Conservation (phyloP, 2,113 vertebrate species). For the Zeus faber region DNA sequence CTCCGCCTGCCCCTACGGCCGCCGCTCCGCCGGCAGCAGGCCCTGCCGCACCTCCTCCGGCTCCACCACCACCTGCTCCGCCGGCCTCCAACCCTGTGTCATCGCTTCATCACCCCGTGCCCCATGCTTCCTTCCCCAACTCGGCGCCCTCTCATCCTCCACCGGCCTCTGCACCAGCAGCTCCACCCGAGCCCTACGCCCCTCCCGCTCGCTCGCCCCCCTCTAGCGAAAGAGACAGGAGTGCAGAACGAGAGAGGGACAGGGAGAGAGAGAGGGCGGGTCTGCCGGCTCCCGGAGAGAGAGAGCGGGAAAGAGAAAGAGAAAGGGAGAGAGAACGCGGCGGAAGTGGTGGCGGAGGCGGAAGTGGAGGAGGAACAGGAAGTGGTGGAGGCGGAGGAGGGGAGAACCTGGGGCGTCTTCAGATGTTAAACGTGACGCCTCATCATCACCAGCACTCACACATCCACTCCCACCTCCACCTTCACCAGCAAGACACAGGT, state of each 20-base stretch:
- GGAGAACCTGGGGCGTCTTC: constrained; percentile 92
- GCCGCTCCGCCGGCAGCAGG: constrained; percentile 54
- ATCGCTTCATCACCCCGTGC: constrained; percentile 50
- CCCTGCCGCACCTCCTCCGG: constrained; percentile 51
- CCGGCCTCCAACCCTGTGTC: constrained; percentile 54
- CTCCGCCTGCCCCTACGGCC: constrained; percentile 57
- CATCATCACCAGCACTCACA: constrained; percentile 99
- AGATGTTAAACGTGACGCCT: constrained; percentile 98
- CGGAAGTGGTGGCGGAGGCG: constrained; percentile 73
- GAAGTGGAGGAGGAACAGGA: constrained; percentile 77
- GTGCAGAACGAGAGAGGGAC: constrained; percentile 67
- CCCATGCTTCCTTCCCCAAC: constrained; percentile 51
- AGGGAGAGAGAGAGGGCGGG: constrained; percentile 62
- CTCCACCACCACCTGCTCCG: constrained; percentile 74
- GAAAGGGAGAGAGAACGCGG: constrained; percentile 77
- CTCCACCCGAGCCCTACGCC: constrained; percentile 77
- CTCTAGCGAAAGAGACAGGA: constrained; percentile 64
- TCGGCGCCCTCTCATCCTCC: constrained; percentile 63
- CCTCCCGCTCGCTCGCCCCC: constrained; percentile 75
- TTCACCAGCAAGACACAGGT: constrained; percentile 97
- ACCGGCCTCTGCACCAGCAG: constrained; percentile 70
- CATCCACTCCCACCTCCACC: constrained; percentile 97
- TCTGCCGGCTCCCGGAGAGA: constrained; percentile 59
- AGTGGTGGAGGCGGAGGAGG: constrained; percentile 82
- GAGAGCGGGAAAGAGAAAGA: constrained; percentile 64